These are phyloP conservation scores for Drosophila peninsularis DNA, from an alignment of 2,888 invertebrate genomes.

Conservation along the genomic window DNA sequence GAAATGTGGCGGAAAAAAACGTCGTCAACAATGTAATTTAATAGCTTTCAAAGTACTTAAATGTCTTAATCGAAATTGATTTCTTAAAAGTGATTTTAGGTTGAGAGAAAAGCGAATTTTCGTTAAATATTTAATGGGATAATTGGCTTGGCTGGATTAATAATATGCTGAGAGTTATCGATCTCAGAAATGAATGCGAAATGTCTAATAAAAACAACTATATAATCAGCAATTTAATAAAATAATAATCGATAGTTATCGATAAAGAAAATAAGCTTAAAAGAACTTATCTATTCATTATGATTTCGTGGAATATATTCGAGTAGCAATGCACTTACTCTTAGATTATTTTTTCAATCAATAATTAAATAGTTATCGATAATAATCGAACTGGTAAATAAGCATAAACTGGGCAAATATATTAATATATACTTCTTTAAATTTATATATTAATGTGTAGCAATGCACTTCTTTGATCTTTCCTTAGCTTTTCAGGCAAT, in stretches of 20 bases:
- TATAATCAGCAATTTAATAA: neutral
- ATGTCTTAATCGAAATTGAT: constrained; percentile 2
- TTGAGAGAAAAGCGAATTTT: neutral
- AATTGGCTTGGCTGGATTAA: neutral
- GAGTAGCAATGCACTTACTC: neutral
- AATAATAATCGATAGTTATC: neutral
- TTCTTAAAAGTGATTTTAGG: neutral
- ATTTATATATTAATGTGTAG: no score
- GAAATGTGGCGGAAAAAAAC: neutral
- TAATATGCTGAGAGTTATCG: neutral
- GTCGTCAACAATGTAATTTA: constrained; percentile 1
- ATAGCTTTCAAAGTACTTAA: constrained; percentile 1
- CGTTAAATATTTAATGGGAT: neutral
- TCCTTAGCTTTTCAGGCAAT: no score
- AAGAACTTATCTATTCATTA: neutral
- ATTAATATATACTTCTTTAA: no score
- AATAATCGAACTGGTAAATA: neutral
- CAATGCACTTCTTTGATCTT: no score
- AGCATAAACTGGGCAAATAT: neutral
- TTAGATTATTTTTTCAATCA: neutral
- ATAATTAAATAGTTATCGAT: neutral
- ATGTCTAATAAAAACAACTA: neutral
- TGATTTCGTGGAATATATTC: no score
- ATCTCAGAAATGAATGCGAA: neutral
- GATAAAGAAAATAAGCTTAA: neutral